phyloP scores from a whole-genome alignment of 1,140 invertebrate species.

The Triops longicaudatus region DNA sequence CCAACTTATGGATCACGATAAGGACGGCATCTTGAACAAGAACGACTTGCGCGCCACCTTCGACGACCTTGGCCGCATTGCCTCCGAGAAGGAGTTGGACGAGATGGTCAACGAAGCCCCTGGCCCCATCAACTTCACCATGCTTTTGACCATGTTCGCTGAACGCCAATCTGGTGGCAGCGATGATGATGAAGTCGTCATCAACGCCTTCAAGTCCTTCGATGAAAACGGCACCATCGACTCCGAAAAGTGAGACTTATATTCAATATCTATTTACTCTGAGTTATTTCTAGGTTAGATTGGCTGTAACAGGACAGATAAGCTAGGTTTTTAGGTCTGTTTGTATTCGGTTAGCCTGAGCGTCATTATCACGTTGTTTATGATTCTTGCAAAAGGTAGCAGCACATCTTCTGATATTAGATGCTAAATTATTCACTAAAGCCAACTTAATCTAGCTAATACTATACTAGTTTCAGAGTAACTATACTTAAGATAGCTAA shows the following conservation, averaged over 20 bases:
- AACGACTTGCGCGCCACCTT: conserved; percentile 91
- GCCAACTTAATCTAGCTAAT: no score
- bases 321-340: no score
- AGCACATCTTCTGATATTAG: no score
- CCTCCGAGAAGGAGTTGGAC: conserved; percentile 81
- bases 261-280: background rate
- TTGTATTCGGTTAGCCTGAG: no score
- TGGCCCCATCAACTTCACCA: conserved; percentile 92
- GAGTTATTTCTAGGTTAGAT: background rate
- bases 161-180: conserved; percentile 66
- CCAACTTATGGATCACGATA: conserved; percentile 96
- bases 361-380: no score
- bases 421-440: no score
- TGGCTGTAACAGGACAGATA: no score
- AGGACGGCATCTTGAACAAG: conserved; percentile 95
- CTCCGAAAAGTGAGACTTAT: conserved; percentile 57
- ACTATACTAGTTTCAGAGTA: no score
- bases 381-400: no score
- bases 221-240: conserved; percentile 81
- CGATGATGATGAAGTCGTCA: conserved; percentile 90
- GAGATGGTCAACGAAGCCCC: conserved; percentile 82
- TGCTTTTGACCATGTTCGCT: conserved; percentile 84
- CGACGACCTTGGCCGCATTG: conserved; percentile 84
- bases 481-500: no score
- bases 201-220: conserved; percentile 91